Evolutionary conservation across 2,113 vertebrate genomes (phyloP), one percentile per base, ranked within the genome.

Genomic region (Aleadryas rufinucha): DNA sequence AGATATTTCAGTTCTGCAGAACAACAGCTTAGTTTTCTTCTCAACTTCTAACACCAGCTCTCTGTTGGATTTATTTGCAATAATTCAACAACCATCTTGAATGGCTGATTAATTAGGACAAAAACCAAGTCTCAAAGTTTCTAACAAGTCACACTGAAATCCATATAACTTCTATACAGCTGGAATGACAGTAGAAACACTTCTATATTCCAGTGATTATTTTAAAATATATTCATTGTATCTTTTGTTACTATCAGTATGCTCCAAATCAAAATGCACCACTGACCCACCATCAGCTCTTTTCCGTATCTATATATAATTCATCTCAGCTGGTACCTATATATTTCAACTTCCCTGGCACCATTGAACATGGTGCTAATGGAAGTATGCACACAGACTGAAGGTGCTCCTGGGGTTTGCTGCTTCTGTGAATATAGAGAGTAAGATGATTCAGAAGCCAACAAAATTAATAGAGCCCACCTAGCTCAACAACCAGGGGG

Each of bases 351-450:
- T 27, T 74, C 13, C 30, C 69, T 23, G 35, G 61, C 6, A 7
- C 22, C 45, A 57, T 17, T 15, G 53, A 69, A 50, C 0, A 5
- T 1, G 1, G 45, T 10, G 37, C 50, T 74, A 74, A 64, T 2
- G 13, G 28, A 9, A 76, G 3, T 2, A 0, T 8, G 30, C 17
- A 18, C 2, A 6, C 26, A 52, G 66, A 18, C 28, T 31, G 28
- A n/a, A 68, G 22, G 37, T 30, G 59, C 45, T 80, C n/a, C 42
- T 11, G 18, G 35, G 9, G 27, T 72, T 35, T 77, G 14, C 45
- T 35, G n/a, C 50, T 16, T 70, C 72, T 18, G 31, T 9, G 22
- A 60, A 85, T 20, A 42, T 9, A 52, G 28, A 31, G 2, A 56
- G 9, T 4, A 31, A 66, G 4, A 60, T 4, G 15, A 83, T 16